A percentile compares a stretch with the other conserved stretches of the same genome.
Conservation (phyloP, 2,888 invertebrate genomes). For the Pammene aurita region DNA sequence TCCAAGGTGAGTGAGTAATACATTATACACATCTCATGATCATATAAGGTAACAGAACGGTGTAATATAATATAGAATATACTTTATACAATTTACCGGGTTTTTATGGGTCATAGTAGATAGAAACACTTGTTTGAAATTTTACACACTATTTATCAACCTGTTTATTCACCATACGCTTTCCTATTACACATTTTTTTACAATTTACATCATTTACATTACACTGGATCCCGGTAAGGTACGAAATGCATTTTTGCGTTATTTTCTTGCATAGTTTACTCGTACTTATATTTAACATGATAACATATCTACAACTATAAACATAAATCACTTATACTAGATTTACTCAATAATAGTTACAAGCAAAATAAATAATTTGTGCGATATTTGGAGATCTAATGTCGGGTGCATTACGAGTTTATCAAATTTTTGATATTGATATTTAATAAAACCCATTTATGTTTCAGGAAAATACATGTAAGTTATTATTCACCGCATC, state of each 20-base stretch:
- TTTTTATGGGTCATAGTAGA: slow-evolving; percentile 18
- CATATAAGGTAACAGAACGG: not conserved
- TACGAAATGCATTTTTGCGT: not conserved
- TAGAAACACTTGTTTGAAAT: slow-evolving; percentile 14
- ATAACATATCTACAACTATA: too few species aligned
- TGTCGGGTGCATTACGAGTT: not conserved
- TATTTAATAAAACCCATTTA: slow-evolving; percentile 38
- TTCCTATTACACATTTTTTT: slow-evolving; percentile 29
- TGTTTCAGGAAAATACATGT: slow-evolving; percentile 78
- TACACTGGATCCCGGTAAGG: slow-evolving; percentile 31
- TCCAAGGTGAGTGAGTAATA: slow-evolving; percentile 32
- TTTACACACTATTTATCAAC: slow-evolving; percentile 17
- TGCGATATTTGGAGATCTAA: not conserved
- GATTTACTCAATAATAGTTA: not conserved
- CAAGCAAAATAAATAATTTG: not conserved
- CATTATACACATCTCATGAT: slow-evolving; percentile 2
- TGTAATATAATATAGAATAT: not conserved
- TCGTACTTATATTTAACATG: too few species aligned
- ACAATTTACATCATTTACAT: not conserved
- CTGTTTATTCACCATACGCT: slow-evolving; percentile 18
- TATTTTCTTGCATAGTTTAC: not conserved
- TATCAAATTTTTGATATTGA: not conserved
- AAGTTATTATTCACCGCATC: slow-evolving; percentile 60
- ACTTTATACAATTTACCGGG: not conserved
- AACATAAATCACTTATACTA: not conserved